Base-by-base conservation (phyloP, 2,797 vertebrate genomes). In the Urocyon cinereoargenteus region DNA sequence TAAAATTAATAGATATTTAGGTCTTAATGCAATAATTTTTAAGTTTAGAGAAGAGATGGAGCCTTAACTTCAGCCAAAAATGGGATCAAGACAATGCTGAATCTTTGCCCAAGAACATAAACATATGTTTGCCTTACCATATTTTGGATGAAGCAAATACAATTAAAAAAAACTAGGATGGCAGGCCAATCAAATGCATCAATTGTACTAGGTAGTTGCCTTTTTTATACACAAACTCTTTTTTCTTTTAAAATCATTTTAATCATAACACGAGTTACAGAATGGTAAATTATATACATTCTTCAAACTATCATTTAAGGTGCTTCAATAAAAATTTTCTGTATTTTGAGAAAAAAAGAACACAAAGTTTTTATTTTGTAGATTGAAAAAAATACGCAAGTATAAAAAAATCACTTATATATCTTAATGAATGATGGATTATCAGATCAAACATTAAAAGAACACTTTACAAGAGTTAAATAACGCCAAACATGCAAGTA, bases 291-390 rank as follows among this genome's bases (percentile, higher is more conserved):
- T 51, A 24, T 19, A 91, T 10, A 64, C 19, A 61, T 22, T 68
- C 2, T 10, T 77, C 55, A 79, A 59, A 40, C 45, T 55, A 7
- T 88, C 78, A n/a, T 68, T 64, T 84, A 90, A 55, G 51, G 21
- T 34, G 24, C 11, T 62, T 84, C 79, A 88, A 36, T 78, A 11
- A 72, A 92, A 94, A 64, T 16, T 2, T 70, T 73, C 22, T 18
- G 6, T 89, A 79, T 49, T 72, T 66, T 81, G 24, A 92, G 86
- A 55, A 70, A 68, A 93, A 77, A 40, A 28, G 28, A 18, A 97
- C 21, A 49, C 6, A 51, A 88, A 77, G 31, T 59, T 93, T 64
- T 82, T 61, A 53, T 73, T 93, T 77, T 66, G 28, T 49, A 88
- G 59, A 3, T 6, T 90, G 40, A 68, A 57, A 91, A 96, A 70